Conservation (phyloP, 2,113 vertebrate genomes). For the Tichodroma muraria region DNA sequence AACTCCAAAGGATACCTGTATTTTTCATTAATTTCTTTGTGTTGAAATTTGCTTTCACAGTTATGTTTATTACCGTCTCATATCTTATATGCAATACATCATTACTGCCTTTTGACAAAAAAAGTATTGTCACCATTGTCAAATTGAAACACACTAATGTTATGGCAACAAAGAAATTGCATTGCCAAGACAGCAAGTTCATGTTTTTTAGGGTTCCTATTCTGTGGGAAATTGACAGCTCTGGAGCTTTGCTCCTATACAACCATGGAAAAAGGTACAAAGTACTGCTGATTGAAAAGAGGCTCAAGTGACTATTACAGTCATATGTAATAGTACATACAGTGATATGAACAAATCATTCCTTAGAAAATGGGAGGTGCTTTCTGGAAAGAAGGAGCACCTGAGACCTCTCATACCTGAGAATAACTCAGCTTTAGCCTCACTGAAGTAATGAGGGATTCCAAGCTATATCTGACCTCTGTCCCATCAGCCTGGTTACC, state of each 20-base stretch:
- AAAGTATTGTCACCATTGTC: background rate
- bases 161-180: background rate
- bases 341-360: no score
- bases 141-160: background rate
- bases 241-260: background rate
- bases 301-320: background rate
- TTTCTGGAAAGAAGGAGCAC: background rate
- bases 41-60: background rate
- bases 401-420: background rate
- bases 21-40: background rate
- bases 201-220: background rate
- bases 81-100: background rate
- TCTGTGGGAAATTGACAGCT: background rate
- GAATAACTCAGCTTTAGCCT: background rate
- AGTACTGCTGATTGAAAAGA: background rate
- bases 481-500: background rate
- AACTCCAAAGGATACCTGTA: background rate
- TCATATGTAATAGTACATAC: no score
- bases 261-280: background rate
- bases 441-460: background rate
- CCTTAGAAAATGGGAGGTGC: background rate
- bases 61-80: background rate
- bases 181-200: background rate
- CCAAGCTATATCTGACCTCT: background rate
- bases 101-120: background rate